phyloP scores from a whole-genome alignment of 2,797 vertebrate species.

The Rhabdophis nuchalis region DNA sequence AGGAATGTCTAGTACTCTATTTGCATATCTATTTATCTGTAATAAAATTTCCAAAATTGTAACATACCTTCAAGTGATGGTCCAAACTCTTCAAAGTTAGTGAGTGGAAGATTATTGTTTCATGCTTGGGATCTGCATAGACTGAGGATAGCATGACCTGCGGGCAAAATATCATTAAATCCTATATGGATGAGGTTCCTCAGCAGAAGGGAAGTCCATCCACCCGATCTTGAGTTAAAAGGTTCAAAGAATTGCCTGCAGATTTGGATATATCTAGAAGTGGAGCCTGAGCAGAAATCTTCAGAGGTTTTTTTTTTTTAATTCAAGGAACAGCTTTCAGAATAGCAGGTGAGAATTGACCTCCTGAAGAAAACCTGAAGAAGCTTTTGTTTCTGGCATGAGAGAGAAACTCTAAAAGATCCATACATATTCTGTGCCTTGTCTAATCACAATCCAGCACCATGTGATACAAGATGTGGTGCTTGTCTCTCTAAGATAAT shows the following conservation, averaged over 20 bases:
- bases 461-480: background rate
- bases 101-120: background rate
- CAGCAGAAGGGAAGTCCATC: too few relatives aligned
- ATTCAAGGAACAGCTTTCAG: background rate
- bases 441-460: background rate
- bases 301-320: background rate
- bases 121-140: fast-evolving
- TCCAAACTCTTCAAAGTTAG: background rate
- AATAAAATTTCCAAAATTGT: background rate
- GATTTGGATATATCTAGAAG: too few relatives aligned
- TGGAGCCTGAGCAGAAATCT: too few relatives aligned
- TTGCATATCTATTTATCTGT: too few relatives aligned
- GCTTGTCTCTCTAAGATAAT: background rate
- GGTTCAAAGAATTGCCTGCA: too few relatives aligned
- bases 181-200: too few relatives aligned
- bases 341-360: background rate
- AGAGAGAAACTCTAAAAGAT: background rate
- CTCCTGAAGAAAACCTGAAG: background rate
- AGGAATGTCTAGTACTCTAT: background rate
- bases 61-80: background rate
- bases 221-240: too few relatives aligned
- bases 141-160: too few relatives aligned
- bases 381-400: background rate
- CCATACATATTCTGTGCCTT: background rate
- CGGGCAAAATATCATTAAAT: too few relatives aligned